Evolutionary conservation across 2,797 vertebrate genomes (phyloP).

Genomic region (Leptatherina wallacei): DNA sequence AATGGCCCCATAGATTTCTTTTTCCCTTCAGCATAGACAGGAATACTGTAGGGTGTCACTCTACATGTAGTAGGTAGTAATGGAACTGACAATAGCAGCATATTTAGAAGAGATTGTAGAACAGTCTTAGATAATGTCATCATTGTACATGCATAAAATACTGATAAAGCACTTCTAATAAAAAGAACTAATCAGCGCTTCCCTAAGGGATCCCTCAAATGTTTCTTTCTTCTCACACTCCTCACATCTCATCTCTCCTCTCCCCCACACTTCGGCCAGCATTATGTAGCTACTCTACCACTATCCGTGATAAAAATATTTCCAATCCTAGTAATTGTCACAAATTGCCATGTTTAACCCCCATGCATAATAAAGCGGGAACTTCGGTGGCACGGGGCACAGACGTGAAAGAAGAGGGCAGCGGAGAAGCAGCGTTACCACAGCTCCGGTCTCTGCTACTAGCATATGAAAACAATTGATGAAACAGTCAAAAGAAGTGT

Average conservation of each 20-base stretch:
- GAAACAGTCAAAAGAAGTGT: slow-evolving; percentile 14
- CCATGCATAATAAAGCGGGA: slow-evolving; percentile 38
- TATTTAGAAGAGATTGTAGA: slow-evolving; percentile 61
- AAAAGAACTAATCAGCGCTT: slow-evolving; percentile 41
- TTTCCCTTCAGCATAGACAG: slow-evolving; percentile 48
- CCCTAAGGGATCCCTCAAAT: slow-evolving; percentile 73
- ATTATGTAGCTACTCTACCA: slow-evolving; percentile 23
- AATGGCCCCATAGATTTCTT: slow-evolving; percentile 66
- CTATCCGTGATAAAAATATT: slow-evolving; percentile 52
- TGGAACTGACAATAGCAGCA: slow-evolving; percentile 55
- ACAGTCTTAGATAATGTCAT: slow-evolving; percentile 65
- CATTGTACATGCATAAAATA: slow-evolving; percentile 66
- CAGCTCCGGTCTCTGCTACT: slow-evolving; percentile 1
- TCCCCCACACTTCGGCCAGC: neutral
- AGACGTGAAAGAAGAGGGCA: neutral
- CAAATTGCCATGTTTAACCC: slow-evolving; percentile 54
- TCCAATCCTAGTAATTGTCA: slow-evolving; percentile 49
- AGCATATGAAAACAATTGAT: slow-evolving; percentile 18
- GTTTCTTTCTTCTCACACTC: slow-evolving; percentile 61
- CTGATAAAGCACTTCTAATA: slow-evolving; percentile 60
- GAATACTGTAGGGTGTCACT: slow-evolving; percentile 52
- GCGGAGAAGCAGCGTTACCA: slow-evolving; percentile 2
- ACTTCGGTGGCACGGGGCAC: slow-evolving; percentile 29
- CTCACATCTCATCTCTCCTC: slow-evolving; percentile 27
- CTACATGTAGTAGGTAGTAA: slow-evolving; percentile 42